phyloP scores from a whole-genome alignment of 1,140 invertebrate species.

The Leptopilina clavipes region DNA sequence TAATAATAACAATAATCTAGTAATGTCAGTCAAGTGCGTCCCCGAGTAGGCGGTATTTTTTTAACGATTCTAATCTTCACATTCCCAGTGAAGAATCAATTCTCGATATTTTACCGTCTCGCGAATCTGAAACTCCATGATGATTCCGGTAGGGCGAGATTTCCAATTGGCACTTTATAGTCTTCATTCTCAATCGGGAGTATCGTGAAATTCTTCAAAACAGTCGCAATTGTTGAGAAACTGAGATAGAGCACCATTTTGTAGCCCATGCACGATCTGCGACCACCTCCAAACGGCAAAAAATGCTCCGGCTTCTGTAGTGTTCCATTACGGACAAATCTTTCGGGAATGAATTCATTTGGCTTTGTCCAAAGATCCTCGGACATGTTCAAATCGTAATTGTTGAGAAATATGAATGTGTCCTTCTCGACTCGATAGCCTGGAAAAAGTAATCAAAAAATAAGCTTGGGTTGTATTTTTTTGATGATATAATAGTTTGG shows the following conservation, averaged over 20 bases:
- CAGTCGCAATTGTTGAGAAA: conserved; percentile 83
- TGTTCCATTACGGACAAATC: conserved; percentile 81
- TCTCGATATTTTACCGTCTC: conserved; percentile 65
- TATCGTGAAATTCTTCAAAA: conserved; percentile 86
- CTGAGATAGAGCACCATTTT: conserved; percentile 86
- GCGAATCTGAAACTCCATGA: conserved; percentile 79
- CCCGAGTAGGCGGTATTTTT: conserved; percentile 4
- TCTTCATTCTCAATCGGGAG: conserved; percentile 73
- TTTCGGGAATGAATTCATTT: conserved; percentile 77
- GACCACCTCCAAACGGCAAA: conserved; percentile 90
- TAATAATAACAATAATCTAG: conserved; percentile 60
- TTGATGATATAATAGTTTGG: too few relatives aligned
- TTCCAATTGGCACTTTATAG: conserved; percentile 77
- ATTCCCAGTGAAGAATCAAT: conserved; percentile 32
- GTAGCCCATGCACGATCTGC: conserved; percentile 91
- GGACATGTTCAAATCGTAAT: conserved; percentile 88
- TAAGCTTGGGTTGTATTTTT: too few relatives aligned
- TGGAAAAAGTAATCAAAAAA: conserved; percentile 54
- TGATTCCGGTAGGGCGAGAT: conserved; percentile 81
- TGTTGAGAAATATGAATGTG: conserved; percentile 91
- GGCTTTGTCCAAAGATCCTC: conserved; percentile 80
- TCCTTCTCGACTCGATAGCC: conserved; percentile 85
- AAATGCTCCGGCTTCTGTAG: conserved; percentile 80
- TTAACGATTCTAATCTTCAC: conserved; percentile 5
- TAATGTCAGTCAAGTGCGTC: conserved; percentile 63